These are phyloP conservation scores for Nephrotoma flavescens DNA, from an alignment of 2,888 invertebrate species.

Conservation along the genomic window DNA sequence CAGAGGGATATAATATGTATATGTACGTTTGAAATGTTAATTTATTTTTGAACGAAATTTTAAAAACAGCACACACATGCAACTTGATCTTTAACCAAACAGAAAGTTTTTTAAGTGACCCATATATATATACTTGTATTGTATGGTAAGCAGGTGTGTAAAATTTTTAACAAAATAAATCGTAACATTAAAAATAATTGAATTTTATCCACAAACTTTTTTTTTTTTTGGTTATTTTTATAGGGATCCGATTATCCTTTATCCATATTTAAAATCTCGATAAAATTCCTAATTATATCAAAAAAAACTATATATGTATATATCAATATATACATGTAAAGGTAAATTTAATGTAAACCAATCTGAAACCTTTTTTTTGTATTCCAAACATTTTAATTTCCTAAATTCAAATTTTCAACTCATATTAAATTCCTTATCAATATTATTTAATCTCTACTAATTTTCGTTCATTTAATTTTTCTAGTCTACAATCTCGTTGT, in stretches of 20 bases:
- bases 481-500: background rate
- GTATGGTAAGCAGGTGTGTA: background rate
- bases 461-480: background rate
- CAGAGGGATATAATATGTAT: background rate
- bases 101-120: background rate
- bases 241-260: background rate
- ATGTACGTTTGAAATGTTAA: background rate
- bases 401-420: background rate
- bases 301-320: background rate
- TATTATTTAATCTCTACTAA: background rate
- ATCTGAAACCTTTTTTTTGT: background rate
- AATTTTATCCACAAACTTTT: background rate
- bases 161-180: background rate
- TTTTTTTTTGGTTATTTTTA: background rate
- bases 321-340: background rate
- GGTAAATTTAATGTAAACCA: background rate
- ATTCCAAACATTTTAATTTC: background rate
- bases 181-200: background rate
- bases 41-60: background rate
- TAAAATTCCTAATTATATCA: background rate
- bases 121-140: background rate
- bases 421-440: background rate
- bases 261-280: background rate
- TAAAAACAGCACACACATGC: background rate
- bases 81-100: background rate